Base-by-base conservation (phyloP, 2,113 vertebrate genomes). In the Trinectes maculatus region DNA sequence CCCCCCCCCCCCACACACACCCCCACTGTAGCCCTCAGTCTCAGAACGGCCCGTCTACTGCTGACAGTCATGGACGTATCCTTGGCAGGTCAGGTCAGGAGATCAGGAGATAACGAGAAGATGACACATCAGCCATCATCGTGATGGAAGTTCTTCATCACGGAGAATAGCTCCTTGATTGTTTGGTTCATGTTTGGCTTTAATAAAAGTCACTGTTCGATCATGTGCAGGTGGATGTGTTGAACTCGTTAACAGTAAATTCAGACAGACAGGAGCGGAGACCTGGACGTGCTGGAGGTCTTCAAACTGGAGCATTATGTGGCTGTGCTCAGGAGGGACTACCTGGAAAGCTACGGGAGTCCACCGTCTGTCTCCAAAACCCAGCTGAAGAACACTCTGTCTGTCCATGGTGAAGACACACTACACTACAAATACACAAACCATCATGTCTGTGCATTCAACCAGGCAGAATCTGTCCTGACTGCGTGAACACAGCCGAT, bases 11-110 rank as follows among this genome's bases (percentile, higher is more conserved):
- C n/a, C 11, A 53, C 2, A 1, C 5, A 2, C 68, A 13, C 13
- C 40, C 19, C 0, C 8, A 2, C 37, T 74, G 0, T 13, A 92
- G 91, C 79, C 5, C 72, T 90, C 40, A 89, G 70, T 59, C 76
- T 91, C 1, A 77, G 31, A 64, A 91, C 89, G 1, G 84, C 77
- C 13, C 77, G 43, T 3, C 65, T 84, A 2, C 74, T 92, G 59
- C 12, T 89, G 64, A 77, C 51, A 3, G 61, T 87, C 13, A 71
- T 71, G 59, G 91, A 91, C 39, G 89, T 92, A 92, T 92, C 91
- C 88, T 82, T 73, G 16, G 16, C 0, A 15, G 6, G 10, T 11
- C 4, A 31, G 29, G 29, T 31, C 29, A 31, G n/a, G n/a, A n/a
- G n/a, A n/a, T n/a, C n/a, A n/a, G n/a, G n/a, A n/a, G n/a, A n/a